Conservation (phyloP, 2,888 invertebrate genomes). For the Phymatocera aterrima region DNA sequence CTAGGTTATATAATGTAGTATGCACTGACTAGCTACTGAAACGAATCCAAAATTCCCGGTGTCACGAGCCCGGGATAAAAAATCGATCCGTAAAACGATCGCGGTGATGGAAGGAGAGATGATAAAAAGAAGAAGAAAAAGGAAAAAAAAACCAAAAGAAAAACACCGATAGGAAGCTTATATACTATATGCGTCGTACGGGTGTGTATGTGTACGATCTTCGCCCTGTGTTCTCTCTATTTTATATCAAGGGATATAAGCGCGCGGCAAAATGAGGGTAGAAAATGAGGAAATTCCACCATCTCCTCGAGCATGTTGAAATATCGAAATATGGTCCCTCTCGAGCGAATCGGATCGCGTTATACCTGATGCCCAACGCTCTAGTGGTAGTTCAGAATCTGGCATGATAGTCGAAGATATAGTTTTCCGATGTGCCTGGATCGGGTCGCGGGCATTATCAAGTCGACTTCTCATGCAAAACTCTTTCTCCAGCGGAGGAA, state of each 20-base stretch:
- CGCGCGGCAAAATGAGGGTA: conserved; percentile 26
- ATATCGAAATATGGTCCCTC: conserved; percentile 35
- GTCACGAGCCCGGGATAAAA: too few relatives aligned
- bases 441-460: background rate
- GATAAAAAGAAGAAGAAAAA: background rate
- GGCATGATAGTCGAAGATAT: background rate
- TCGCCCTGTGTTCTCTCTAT: background rate
- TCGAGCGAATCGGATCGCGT: conserved; percentile 7
- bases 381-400: background rate
- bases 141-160: background rate
- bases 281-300: conserved; percentile 29
- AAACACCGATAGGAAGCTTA: conserved; percentile 1
- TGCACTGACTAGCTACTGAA: too few relatives aligned
- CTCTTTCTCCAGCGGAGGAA: background rate
- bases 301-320: conserved; percentile 24
- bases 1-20: too few relatives aligned
- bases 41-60: too few relatives aligned
- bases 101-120: conserved; percentile 17
- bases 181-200: too few relatives aligned
- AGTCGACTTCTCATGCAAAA: background rate
- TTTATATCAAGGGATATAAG: conserved; percentile 24
- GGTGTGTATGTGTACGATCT: background rate
- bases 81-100: background rate
- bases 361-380: conserved; percentile 20
- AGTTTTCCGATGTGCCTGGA: background rate